Evolutionary conservation across 1,140 invertebrate genomes (phyloP), one percentile per base, ranked within the genome.

Genomic region (Halesus radiatus): DNA sequence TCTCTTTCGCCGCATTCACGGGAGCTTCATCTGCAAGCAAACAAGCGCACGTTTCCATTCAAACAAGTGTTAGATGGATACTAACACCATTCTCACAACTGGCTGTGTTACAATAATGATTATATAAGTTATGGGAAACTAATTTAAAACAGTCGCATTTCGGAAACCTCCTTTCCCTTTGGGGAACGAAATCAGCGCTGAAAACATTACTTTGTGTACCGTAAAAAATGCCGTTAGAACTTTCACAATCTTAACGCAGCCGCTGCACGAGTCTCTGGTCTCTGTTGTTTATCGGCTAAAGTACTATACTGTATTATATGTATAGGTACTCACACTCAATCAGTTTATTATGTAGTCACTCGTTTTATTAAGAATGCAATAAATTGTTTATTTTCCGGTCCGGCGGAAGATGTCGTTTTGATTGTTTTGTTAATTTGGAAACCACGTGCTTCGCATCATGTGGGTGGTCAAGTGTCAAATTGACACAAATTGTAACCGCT

Each of bases 21-120:
- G 62, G 16, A 37, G 76, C 20, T 45, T 82, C 77, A 76, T 79
- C 81, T 82, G 78, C 26, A 75, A 68, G 78, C 26, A 75, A 68
- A 76, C 53, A 78, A 74, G 10, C 50, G 2, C 15, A 64, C 16
- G n/a, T 50, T 13, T 50, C 37, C 16, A 45, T 45, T 18, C n/a
- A 70, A 56, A 60, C 56, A 60, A 60, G 2, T 7, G 23, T 60
- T 60, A 60, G 8, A 45, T 5, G 37, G 1, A 10, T 1, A 13
- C 8, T 45, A 45, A 45, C 37, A 45, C 54, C 4, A 56, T 22
- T 56, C 54, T 56, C 54, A 20, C 10, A 56, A 56, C 54, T 56
- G 37, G 16, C 54, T 56, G n/a, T 45, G 37, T 45, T 45, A 45
- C 37, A 45, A 45, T 45, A 5, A 45, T 45, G 37, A 45, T 45